Evolutionary conservation across 2,113 vertebrate species (phyloP).

Genomic region (Variabilichromis moorii): DNA sequence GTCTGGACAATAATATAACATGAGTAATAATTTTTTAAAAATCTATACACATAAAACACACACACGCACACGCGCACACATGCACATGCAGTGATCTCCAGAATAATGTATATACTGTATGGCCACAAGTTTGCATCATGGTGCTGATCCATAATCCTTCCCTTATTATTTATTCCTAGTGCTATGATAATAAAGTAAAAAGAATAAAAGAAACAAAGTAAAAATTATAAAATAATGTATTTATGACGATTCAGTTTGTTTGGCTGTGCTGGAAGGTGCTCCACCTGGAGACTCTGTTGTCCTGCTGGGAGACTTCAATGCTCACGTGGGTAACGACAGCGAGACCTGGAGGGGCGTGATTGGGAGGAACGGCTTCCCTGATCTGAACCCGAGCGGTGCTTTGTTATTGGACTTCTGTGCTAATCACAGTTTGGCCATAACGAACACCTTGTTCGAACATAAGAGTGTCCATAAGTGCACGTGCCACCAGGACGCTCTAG

Average conservation of each 20-base stretch:
- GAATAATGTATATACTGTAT: not conserved
- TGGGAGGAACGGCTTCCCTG: too few relatives aligned
- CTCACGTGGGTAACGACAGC: too few relatives aligned
- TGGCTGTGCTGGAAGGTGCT: too few relatives aligned
- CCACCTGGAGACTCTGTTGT: too few relatives aligned
- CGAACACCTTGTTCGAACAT: too few relatives aligned
- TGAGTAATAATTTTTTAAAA: accelerated
- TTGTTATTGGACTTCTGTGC: too few relatives aligned
- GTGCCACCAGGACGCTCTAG: too few relatives aligned
- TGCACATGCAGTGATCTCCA: not conserved
- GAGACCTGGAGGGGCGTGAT: too few relatives aligned
- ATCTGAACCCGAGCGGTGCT: too few relatives aligned
- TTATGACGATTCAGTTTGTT: not conserved
- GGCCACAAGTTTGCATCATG: not conserved
- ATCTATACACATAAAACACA: not conserved
- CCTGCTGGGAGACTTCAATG: too few relatives aligned
- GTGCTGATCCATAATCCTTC: not conserved
- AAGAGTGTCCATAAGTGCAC: too few relatives aligned
- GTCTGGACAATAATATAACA: not conserved
- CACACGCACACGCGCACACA: accelerated
- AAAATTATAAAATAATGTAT: not conserved
- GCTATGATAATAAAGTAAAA: not conserved
- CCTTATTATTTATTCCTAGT: not conserved
- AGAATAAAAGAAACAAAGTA: not conserved
- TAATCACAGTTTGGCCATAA: too few relatives aligned